Base-by-base conservation (phyloP, 1,140 invertebrate genomes). In the Luehdorfia chinensis region DNA sequence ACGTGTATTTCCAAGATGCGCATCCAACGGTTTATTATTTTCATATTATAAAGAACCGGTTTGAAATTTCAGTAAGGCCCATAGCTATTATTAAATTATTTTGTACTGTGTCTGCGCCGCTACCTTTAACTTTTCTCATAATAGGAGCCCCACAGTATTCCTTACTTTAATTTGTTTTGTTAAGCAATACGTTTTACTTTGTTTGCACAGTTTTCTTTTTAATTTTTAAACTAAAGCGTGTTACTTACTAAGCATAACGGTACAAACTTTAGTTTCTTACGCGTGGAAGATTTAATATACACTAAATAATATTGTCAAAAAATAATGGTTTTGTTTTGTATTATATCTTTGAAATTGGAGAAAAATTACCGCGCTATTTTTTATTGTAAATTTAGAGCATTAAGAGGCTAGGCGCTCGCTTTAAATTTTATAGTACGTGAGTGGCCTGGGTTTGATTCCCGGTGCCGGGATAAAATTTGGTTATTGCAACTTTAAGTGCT, bases 1-100 rank as follows among this genome's bases (percentile, higher is more conserved):
- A 69, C 62, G 34, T 37, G 34, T 37, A 37, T 37, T 37, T 37
- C 34, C 34, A 37, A 37, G 34, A 37, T 9, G 34, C 16, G 34
- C 34, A 37, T 37, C 34, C 34, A 16, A 37, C 34, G 18, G 34
- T 37, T 37, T 37, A 37, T 37, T 37, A 37, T 37, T 37, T 37
- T 37, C 34, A 37, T 37, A 37, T 9, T 16, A 37, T 37, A 37
- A 37, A 37, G 34, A 37, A 16, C 34, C 18, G 9, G 39, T 27
- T 30, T 23, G 27, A 43, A 43, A 43, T 43, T 21, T 21, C 6
- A 43, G 39, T 28, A 41, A 41, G 15, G 23, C 39, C 15, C 39
- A 18, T 13, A 43, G 39, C 39, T 27, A 43, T 43, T 43, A 43
- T 43, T 43, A 43, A 43, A 43, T 43, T 43, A 43, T 43, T 43